Evolutionary conservation across 2,113 vertebrate genomes (phyloP).

Genomic region (Stictonetta naevosa): DNA sequence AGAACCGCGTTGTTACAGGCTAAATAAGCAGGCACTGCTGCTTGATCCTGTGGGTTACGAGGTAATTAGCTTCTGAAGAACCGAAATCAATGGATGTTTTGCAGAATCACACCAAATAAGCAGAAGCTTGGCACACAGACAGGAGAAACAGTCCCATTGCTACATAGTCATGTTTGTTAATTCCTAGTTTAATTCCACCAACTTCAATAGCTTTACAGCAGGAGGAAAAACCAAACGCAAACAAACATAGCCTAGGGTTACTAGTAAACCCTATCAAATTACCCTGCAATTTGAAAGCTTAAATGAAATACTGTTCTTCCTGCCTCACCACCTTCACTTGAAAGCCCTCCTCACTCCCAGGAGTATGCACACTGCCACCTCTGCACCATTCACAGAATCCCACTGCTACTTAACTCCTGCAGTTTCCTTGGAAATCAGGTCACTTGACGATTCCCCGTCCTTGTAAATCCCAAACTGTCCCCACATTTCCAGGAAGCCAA

Average conservation of each 20-base stretch:
- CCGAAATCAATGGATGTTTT: slow-evolving; percentile 43
- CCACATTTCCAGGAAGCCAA: background rate
- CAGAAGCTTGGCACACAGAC: slow-evolving; percentile 6
- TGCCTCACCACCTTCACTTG: background rate
- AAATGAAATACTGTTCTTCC: background rate
- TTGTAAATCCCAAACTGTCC: background rate
- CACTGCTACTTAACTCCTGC: background rate
- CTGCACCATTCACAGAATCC: background rate
- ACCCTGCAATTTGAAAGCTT: slow-evolving; percentile 19
- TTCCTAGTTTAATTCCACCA: slow-evolving; percentile 27
- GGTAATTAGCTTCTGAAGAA: slow-evolving; percentile 50
- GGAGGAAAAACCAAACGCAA: background rate
- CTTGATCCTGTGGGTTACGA: slow-evolving; percentile 13
- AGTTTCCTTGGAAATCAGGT: background rate
- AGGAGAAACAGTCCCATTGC: background rate
- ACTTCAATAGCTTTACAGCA: background rate
- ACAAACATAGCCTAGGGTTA: background rate
- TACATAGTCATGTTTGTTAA: background rate
- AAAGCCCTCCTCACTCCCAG: background rate
- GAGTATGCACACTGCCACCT: background rate
- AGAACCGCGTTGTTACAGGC: background rate
- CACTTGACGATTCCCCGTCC: background rate
- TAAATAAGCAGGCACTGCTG: slow-evolving; percentile 27
- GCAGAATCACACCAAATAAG: slow-evolving; percentile 21
- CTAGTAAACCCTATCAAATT: background rate